A percentile compares a stretch with the other conserved stretches of the same genome.
Conservation (phyloP, 1,140 invertebrate species). For the Phocides pigmalion region DNA sequence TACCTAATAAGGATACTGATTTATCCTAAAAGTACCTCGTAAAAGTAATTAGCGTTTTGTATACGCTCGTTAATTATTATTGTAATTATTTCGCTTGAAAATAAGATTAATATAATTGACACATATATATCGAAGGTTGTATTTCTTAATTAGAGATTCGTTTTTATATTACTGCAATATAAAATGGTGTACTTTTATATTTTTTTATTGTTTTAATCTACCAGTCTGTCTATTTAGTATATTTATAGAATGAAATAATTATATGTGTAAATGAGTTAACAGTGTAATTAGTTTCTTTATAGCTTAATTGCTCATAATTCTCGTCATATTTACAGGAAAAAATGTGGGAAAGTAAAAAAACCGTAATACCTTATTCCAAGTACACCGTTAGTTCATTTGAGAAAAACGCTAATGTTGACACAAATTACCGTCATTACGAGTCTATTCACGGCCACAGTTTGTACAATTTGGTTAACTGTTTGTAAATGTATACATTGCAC, state of each 20-base stretch:
- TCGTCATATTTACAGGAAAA: not conserved
- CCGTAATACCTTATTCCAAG: constrained; percentile 10
- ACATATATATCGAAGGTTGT: too few species aligned
- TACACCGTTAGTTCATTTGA: not conserved
- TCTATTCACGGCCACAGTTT: constrained; percentile 8
- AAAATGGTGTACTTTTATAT: too few species aligned
- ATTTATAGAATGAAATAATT: not conserved
- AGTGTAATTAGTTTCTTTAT: not conserved
- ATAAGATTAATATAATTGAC: too few species aligned
- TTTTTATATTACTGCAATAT: too few species aligned
- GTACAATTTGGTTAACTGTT: constrained; percentile 27
- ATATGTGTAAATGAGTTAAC: not conserved
- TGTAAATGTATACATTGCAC: constrained; percentile 30
- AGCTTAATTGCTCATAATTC: not conserved
- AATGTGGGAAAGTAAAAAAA: constrained; percentile 4
- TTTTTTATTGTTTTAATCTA: too few species aligned
- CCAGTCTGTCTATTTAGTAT: too few species aligned
- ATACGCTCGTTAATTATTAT: too few species aligned
- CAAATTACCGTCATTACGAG: constrained; percentile 18
- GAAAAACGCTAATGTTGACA: constrained; percentile 24
- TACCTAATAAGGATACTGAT: too few species aligned
- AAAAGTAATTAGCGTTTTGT: too few species aligned
- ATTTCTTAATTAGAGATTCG: too few species aligned
- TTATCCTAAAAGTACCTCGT: too few species aligned
- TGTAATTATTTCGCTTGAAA: too few species aligned